These are phyloP conservation scores for Salminus brasiliensis DNA, from an alignment of 2,113 vertebrate species.

Conservation along the genomic window DNA sequence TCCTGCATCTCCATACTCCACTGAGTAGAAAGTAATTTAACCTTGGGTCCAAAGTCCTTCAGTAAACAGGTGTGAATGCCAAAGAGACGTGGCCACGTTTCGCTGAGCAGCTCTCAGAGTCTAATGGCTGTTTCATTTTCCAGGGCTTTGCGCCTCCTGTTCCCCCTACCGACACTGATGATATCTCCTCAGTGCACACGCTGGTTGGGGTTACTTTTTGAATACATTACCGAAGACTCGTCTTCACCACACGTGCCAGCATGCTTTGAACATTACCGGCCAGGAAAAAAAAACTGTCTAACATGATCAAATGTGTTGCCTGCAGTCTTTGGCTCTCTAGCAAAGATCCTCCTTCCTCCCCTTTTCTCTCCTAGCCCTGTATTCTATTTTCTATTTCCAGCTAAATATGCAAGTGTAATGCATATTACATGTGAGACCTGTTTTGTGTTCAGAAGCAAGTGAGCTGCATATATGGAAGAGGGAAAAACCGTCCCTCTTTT, in stretches of 20 bases:
- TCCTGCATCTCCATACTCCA: slow-evolving; percentile 21
- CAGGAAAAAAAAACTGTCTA: slow-evolving; percentile 50
- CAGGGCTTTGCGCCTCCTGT: slow-evolving; percentile 40
- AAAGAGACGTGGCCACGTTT: slow-evolving; percentile 26
- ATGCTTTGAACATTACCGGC: slow-evolving; percentile 67
- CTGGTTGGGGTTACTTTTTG: slow-evolving; percentile 69
- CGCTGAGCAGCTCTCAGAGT: slow-evolving; percentile 30
- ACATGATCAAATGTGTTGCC: slow-evolving; percentile 71
- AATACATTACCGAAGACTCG: slow-evolving; percentile 69
- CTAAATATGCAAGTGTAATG: slow-evolving; percentile 37
- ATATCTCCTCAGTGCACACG: slow-evolving; percentile 52
- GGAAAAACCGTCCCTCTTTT: background rate
- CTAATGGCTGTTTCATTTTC: slow-evolving; percentile 47
- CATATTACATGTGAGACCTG: slow-evolving; percentile 29
- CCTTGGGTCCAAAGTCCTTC: slow-evolving; percentile 33
- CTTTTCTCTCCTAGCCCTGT: slow-evolving; percentile 1
- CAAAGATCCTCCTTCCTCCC: slow-evolving; percentile 2
- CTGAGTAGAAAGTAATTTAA: slow-evolving; percentile 33
- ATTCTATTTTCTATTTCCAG: slow-evolving; percentile 48
- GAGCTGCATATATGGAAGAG: background rate
- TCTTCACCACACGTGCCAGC: slow-evolving; percentile 54
- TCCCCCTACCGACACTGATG: slow-evolving; percentile 40
- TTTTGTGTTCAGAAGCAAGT: slow-evolving; percentile 8
- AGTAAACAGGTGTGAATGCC: slow-evolving; percentile 39
- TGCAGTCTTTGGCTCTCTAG: slow-evolving; percentile 58